Conservation (phyloP, 2,113 vertebrate species). For the Xiphophorus hellerii region DNA sequence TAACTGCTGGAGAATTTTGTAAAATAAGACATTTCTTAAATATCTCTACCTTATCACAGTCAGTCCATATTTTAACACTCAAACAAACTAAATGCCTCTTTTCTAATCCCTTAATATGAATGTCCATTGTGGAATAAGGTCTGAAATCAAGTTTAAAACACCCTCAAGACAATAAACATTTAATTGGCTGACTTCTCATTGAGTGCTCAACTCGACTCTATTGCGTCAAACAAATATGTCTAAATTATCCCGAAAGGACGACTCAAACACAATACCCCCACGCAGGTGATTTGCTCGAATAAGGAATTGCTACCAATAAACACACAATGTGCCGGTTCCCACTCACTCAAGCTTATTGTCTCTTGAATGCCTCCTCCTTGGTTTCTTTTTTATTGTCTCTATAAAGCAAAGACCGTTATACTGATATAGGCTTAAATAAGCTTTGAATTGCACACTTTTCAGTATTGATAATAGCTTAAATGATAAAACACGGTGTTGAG, state of each 20-base stretch:
- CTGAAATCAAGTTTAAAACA: conserved; percentile 2
- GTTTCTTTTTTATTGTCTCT: conserved; percentile 19
- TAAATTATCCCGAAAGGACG: conserved; percentile 29
- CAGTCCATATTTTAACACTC: background rate
- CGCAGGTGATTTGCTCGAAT: conserved; percentile 26
- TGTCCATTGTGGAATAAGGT: background rate
- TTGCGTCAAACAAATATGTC: conserved; percentile 37
- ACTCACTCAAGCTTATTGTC: conserved; percentile 15
- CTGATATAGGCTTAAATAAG: conserved; percentile 27
- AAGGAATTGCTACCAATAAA: conserved; percentile 2
- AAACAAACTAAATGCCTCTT: background rate
- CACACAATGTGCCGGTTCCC: background rate
- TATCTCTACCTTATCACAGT: background rate
- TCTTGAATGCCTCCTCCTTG: background rate
- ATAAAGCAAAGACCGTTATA: conserved; percentile 25
- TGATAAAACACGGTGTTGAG: background rate
- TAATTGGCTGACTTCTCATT: conserved; percentile 15
- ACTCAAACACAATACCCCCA: conserved; percentile 20
- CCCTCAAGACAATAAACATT: conserved; percentile 16
- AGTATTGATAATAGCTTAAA: conserved; percentile 11
- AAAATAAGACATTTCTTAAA: background rate
- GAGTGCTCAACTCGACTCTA: conserved; percentile 18
- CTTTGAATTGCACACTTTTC: conserved; percentile 36
- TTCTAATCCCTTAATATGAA: background rate
- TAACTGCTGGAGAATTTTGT: background rate